Evolutionary conservation across 2,113 vertebrate species (phyloP).

Genomic region (Entelurus aequoreus): DNA sequence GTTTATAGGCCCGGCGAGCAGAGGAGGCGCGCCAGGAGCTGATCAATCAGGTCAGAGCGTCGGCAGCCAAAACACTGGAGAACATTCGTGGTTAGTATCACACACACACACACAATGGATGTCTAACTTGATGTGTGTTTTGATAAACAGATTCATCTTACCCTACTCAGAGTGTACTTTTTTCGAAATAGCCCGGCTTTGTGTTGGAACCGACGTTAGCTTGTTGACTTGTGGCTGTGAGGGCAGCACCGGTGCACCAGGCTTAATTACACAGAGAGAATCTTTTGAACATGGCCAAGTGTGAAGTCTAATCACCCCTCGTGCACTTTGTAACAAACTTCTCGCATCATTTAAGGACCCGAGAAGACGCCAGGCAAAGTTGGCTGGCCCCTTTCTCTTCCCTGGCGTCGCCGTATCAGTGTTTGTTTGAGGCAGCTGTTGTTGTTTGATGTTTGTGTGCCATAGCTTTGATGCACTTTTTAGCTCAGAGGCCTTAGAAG

Average conservation of each 20-base stretch:
- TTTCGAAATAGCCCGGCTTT: slow-evolving; percentile 14
- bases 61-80: slow-evolving; percentile 83
- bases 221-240: slow-evolving; percentile 27
- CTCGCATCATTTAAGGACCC: slow-evolving; percentile 34
- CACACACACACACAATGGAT: background rate
- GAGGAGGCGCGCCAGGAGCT: slow-evolving; percentile 93
- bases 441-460: slow-evolving; percentile 15
- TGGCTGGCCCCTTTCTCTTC: slow-evolving; percentile 19
- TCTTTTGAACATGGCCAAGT: slow-evolving; percentile 22
- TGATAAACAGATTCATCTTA: slow-evolving; percentile 14
- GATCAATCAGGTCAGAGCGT: slow-evolving; percentile 86
- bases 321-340: slow-evolving; percentile 39
- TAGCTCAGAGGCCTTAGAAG: slow-evolving; percentile 20
- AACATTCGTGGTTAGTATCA: slow-evolving; percentile 81
- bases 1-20: slow-evolving; percentile 73
- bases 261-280: slow-evolving; percentile 14
- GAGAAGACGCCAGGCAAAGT: slow-evolving; percentile 23
- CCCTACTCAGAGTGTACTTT: background rate
- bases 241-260: slow-evolving; percentile 14
- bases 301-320: slow-evolving; percentile 43
- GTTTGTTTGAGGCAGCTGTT: background rate
- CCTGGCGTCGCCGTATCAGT: slow-evolving; percentile 1
- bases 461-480: slow-evolving; percentile 24
- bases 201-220: slow-evolving; percentile 11
- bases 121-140: slow-evolving; percentile 14